Percentiles rank a stretch among this genome's conserved stretches.
Conservation (phyloP, 30 jellyfish, hydroid and myxozoan species). For the Aurelia sp. region DNA sequence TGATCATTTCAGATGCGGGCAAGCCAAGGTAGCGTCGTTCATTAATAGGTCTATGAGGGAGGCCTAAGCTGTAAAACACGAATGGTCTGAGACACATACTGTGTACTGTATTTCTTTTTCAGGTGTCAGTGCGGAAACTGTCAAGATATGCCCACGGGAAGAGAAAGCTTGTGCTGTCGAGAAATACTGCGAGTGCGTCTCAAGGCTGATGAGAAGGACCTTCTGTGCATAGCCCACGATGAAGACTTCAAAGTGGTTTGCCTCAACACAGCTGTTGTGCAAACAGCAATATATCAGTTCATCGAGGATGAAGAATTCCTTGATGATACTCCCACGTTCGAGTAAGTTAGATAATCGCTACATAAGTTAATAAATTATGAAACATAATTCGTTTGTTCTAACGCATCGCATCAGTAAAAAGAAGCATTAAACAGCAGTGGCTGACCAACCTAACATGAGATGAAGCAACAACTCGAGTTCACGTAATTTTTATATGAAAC, state of each 20-base stretch:
- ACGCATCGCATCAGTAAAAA: no score
- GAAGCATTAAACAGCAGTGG: no score
- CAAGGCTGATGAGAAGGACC: constrained; percentile 18
- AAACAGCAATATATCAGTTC: constrained; percentile 24
- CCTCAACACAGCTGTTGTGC: constrained; percentile 33
- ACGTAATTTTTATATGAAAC: no score
- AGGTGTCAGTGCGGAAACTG: constrained; percentile 35
- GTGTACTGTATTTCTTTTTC: constrained; percentile 1
- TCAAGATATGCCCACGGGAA: constrained; percentile 20
- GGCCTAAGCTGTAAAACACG: constrained; percentile 2
- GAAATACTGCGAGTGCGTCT: constrained; percentile 1
- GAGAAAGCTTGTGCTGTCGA: constrained; percentile 39
- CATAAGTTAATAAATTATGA: neutral
- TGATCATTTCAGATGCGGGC: neutral
- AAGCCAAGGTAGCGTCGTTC: neutral
- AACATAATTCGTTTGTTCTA: neutral
- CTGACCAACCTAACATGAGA: no score
- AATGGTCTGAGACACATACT: neutral
- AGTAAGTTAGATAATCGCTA: constrained; percentile 22
- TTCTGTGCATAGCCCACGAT: constrained; percentile 13
- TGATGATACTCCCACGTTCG: constrained; percentile 29
- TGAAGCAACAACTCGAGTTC: no score
- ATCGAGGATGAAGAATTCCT: constrained; percentile 32
- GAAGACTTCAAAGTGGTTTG: constrained; percentile 20
- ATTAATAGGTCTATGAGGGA: neutral